A percentile compares a stretch with the other conserved stretches of the same genome.
Evolutionary conservation across 2,797 vertebrate species (phyloP).

Genomic region (Anguilla pacifica): DNA sequence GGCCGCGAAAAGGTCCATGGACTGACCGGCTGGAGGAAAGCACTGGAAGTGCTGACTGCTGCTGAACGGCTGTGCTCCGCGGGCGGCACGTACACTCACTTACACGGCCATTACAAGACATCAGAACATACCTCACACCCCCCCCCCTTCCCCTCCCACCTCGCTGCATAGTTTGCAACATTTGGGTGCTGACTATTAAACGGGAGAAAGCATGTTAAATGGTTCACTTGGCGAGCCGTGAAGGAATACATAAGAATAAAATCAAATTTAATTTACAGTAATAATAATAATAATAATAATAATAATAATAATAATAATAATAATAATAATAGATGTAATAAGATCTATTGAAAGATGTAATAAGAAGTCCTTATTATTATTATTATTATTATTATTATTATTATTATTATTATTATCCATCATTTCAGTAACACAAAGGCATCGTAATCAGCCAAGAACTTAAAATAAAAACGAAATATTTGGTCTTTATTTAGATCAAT

Average conservation of each 20-base stretch:
- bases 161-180: conserved; percentile 59
- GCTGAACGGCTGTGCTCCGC: conserved; percentile 42
- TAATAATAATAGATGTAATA: too few relatives aligned
- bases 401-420: background rate
- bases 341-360: too few relatives aligned
- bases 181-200: background rate
- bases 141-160: conserved; percentile 40
- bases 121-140: conserved; percentile 65
- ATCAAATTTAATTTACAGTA: background rate
- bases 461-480: background rate
- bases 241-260: background rate
- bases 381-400: background rate
- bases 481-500: background rate
- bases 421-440: background rate
- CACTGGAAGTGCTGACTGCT: conserved; percentile 60
- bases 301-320: too few relatives aligned
- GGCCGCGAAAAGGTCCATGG: conserved; percentile 54
- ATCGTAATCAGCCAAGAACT: background rate
- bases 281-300: too few relatives aligned
- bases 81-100: conserved; percentile 46
- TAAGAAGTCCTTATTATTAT: too few relatives aligned
- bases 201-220: background rate
- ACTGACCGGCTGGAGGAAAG: conserved; percentile 53
- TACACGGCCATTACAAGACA: conserved; percentile 60
- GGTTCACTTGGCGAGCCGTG: background rate